Percentiles rank a stretch among this genome's conserved stretches.
Conservation (phyloP, 2,888 invertebrate species). For the Eupeodes luniger region DNA sequence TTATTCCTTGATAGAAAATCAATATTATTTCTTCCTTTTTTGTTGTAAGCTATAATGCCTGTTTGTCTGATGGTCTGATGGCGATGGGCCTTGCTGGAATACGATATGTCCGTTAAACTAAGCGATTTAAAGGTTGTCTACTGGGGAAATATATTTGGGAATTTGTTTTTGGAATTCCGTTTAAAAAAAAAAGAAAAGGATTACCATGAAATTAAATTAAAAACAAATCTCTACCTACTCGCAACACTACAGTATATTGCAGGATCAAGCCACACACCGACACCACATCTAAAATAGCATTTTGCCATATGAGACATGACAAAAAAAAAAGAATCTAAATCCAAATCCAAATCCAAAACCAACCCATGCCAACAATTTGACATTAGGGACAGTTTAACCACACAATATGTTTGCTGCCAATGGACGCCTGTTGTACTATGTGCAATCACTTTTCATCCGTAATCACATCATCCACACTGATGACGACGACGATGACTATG, state of each 20-base stretch:
- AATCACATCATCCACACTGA: constrained; percentile 46
- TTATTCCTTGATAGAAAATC: constrained; percentile 59
- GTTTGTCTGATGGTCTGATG: constrained; percentile 3
- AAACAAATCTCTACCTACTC: not conserved
- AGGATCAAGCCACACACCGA: constrained; percentile 1
- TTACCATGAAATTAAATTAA: not conserved
- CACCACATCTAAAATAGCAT: not conserved
- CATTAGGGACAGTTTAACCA: constrained; percentile 39
- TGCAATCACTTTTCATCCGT: constrained; percentile 39
- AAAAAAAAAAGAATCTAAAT: not conserved
- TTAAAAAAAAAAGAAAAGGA: not conserved
- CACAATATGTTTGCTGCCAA: constrained; percentile 29
- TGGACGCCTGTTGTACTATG: constrained; percentile 35
- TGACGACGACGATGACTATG: not conserved
- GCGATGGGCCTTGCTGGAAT: not conserved
- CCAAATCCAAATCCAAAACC: not conserved
- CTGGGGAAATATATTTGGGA: not conserved
- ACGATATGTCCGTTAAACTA: not conserved
- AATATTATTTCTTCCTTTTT: constrained; percentile 44
- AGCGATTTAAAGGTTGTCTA: constrained; percentile 1
- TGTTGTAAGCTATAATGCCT: constrained; percentile 23
- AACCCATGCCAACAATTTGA: constrained; percentile 28
- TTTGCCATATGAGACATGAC: not conserved
- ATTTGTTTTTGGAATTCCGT: not conserved
- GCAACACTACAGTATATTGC: not conserved